These are phyloP conservation scores for Drepana falcataria DNA, from an alignment of 2,888 invertebrate species.

Conservation along the genomic window DNA sequence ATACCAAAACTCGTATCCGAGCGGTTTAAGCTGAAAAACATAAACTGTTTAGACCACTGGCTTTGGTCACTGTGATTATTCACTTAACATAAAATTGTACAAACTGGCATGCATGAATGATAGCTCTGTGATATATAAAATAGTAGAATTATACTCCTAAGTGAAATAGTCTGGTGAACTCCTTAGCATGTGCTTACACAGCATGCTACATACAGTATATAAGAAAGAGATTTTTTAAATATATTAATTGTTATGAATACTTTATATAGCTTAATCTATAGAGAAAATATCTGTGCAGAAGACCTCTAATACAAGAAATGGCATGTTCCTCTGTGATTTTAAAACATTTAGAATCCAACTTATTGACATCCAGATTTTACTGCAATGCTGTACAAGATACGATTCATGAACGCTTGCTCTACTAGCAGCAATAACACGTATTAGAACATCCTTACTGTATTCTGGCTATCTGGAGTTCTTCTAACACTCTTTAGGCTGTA, in stretches of 20 bases:
- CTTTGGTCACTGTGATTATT: constrained; percentile 27
- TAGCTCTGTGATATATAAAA: constrained; percentile 7
- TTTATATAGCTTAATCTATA: too few relatives aligned
- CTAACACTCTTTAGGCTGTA: not conserved
- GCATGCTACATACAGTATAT: not conserved
- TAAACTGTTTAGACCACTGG: constrained; percentile 63
- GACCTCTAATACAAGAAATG: too few relatives aligned
- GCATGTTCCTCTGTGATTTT: too few relatives aligned
- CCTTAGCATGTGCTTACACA: not conserved
- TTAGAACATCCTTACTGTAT: not conserved
- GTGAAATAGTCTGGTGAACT: not conserved
- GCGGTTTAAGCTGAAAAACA: constrained; percentile 75
- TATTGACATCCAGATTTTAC: not conserved
- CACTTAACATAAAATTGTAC: constrained; percentile 18
- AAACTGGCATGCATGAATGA: constrained; percentile 32
- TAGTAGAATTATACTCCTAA: constrained; percentile 4
- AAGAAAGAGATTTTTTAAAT: not conserved
- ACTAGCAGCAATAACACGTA: not conserved
- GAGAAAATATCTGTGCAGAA: too few relatives aligned
- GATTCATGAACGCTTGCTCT: not conserved
- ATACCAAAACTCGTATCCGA: constrained; percentile 73
- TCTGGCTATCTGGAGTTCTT: not conserved
- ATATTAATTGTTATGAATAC: too few relatives aligned
- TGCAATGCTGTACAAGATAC: not conserved
- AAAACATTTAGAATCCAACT: not conserved